Base-by-base conservation (phyloP, 2,797 vertebrate genomes). In the Rhinichthys osculus region DNA sequence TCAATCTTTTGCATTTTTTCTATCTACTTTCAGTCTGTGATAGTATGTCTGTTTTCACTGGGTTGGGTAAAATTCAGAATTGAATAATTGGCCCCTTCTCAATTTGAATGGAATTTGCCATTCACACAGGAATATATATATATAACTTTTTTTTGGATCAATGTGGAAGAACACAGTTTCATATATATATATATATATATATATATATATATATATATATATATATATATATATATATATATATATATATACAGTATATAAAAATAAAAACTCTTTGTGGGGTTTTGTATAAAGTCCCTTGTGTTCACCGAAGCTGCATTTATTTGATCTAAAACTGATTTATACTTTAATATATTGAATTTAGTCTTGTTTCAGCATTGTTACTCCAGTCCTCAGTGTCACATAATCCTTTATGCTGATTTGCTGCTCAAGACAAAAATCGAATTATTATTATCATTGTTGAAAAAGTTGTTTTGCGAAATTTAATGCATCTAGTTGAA, bases 1-100 rank as follows among this genome's bases (percentile, higher is more conserved):
- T 91, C 91, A 85, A 27, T 85, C 83, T 57, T 66, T 84, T 87
- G 52, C 86, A 59, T 89, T 47, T 17, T 23, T 47, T 21, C 30
- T 21, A 27, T 14, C 16, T 27, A 78, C 44, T 83, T 88, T 78
- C 44, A 80, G 35, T 64, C 69, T 73, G 70, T 62, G 27, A 59
- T 54, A 59, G 23, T 69, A 4, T 35, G 88, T 77, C 30, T 14
- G 78, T 67, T 78, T 62, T 78, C 57, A 77, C 19, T 30, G 23
- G 16, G 38, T 21, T 64, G 38, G 76, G 76, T 42, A 11, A 42
- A 62, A 42, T 59, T 78, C 57, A 11, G 14, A 64, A 42, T 62
- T 78, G 14, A 78, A 44, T 4, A 42, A 78, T 42, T 27, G 35
- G 38, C 76, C 59, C 35, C 4, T 16, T 78, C n/a, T 42, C 76